These are phyloP conservation scores for Typhlichthys subterraneus DNA, from an alignment of 2,797 vertebrate genomes.

Conservation along the genomic window DNA sequence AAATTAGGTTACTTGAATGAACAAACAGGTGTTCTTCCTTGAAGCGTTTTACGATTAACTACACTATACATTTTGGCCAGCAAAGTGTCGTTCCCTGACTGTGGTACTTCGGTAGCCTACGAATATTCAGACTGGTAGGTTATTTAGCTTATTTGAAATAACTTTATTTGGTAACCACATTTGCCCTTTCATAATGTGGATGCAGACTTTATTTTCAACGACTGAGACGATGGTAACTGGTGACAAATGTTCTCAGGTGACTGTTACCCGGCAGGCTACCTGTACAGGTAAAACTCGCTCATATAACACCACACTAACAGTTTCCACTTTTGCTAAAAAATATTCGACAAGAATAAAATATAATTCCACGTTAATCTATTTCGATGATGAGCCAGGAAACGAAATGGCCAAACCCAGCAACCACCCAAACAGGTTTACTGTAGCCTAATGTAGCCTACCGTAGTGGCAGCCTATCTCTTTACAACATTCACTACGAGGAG, in stretches of 20 bases:
- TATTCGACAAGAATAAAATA: not conserved
- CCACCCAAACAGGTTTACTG: conserved; percentile 77
- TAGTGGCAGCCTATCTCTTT: conserved; percentile 34
- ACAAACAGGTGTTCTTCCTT: not conserved
- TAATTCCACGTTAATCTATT: conserved; percentile 16
- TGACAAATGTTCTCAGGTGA: too few species aligned
- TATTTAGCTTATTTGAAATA: too few species aligned
- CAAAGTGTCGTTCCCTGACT: too few species aligned
- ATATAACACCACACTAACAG: too few species aligned
- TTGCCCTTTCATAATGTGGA: not conserved
- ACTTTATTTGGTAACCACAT: too few species aligned
- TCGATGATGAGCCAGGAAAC: conserved; percentile 53
- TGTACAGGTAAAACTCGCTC: not conserved
- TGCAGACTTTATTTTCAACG: not conserved
- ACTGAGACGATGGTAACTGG: too few species aligned
- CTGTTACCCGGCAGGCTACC: not conserved
- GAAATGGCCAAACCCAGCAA: conserved; percentile 63
- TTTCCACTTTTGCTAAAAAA: too few species aligned
- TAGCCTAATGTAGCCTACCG: not conserved
- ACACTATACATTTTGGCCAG: too few species aligned
- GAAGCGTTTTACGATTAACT: too few species aligned
- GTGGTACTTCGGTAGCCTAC: too few species aligned
- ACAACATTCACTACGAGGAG: conserved; percentile 11
- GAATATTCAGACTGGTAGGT: too few species aligned
- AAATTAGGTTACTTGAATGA: not conserved